A percentile compares a stretch with the other conserved stretches of the same genome.
These are phyloP conservation scores for Lordiphosa fenestrarum DNA, from an alignment of 2,888 invertebrate species.

Conservation along the genomic window DNA sequence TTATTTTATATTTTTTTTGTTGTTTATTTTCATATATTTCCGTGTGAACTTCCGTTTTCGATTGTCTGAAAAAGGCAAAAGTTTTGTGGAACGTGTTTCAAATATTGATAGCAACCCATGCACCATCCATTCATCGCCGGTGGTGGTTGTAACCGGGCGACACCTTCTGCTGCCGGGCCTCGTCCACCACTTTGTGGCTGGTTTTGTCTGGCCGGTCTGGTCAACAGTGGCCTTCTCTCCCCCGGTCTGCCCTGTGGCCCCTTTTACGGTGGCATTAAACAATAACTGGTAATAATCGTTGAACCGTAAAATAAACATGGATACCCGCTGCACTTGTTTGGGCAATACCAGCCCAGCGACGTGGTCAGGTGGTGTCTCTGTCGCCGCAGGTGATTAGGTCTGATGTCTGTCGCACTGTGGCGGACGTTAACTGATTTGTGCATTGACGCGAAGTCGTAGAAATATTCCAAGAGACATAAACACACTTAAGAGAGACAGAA, in stretches of 20 bases:
- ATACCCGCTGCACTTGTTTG: conserved; percentile 74
- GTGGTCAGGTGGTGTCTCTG: conserved; percentile 67
- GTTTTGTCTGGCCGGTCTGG: conserved; percentile 17
- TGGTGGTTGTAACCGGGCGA: conserved; percentile 34
- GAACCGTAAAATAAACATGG: conserved; percentile 76
- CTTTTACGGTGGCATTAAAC: conserved; percentile 65
- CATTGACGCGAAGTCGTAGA: conserved; percentile 72
- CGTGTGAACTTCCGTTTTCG: conserved; percentile 77
- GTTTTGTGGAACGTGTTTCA: conserved; percentile 65
- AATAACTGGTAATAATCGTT: conserved; percentile 77
- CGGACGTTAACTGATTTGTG: conserved; percentile 73
- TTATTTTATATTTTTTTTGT: conserved; percentile 43
- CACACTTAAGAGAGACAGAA: conserved; percentile 32
- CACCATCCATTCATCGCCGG: conserved; percentile 4
- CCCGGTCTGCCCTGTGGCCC: conserved; percentile 35
- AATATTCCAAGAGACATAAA: conserved; percentile 68
- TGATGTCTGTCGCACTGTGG: conserved; percentile 27
- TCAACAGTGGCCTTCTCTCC: conserved; percentile 22
- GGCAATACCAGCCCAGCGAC: conserved; percentile 47
- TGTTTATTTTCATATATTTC: conserved; percentile 65
- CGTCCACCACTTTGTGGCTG: conserved; percentile 26
- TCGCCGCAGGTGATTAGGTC: conserved; percentile 43
- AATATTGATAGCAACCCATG: conserved; percentile 69
- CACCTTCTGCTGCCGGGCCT: conserved; percentile 53
- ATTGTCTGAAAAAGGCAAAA: conserved; percentile 22